These are phyloP conservation scores for Saturnia pavonia DNA, from an alignment of 2,888 invertebrate species.

Conservation along the genomic window DNA sequence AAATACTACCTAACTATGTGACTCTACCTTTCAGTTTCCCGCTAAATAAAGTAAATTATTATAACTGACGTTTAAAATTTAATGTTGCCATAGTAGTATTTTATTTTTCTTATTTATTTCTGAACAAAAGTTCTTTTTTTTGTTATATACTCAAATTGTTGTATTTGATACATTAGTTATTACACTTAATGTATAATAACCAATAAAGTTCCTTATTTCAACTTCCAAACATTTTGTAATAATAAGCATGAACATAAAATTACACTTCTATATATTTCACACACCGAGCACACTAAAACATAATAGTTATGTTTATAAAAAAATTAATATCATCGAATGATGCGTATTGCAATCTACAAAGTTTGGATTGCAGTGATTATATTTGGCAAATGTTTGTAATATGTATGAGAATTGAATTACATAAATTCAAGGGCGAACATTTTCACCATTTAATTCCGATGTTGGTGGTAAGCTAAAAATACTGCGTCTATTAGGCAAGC, in stretches of 20 bases:
- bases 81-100: background rate
- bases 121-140: background rate
- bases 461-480: constrained; percentile 23
- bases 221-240: background rate
- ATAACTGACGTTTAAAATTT: background rate
- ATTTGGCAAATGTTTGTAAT: constrained; percentile 8
- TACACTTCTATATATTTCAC: background rate
- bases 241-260: background rate
- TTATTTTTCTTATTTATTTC: background rate
- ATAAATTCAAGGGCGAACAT: constrained; percentile 13
- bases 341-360: too few relatives aligned
- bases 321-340: too few relatives aligned
- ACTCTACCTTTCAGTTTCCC: too few relatives aligned
- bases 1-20: too few relatives aligned
- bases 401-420: constrained; percentile 6
- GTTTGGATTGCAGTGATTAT: constrained; percentile 10
- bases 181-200: background rate
- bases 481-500: constrained; percentile 12
- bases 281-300: background rate
- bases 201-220: background rate
- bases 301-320: background rate
- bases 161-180: background rate
- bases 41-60: too few relatives aligned
- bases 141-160: background rate
- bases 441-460: constrained; percentile 15